Base-by-base conservation (phyloP, 1,140 invertebrate species). In the Sarcophaga bullata region DNA sequence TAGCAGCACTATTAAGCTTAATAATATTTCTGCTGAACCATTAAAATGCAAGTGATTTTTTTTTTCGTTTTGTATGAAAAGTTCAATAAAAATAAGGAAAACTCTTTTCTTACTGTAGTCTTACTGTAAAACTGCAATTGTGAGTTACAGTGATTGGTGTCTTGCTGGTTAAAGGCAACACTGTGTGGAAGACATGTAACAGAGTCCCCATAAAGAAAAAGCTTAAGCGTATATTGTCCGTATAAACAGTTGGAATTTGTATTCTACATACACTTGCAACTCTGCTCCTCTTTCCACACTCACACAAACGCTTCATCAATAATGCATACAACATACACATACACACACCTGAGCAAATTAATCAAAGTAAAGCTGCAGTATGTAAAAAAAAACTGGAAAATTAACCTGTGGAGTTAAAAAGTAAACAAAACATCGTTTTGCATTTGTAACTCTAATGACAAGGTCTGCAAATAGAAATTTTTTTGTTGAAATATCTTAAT, bases 151-250 rank as follows among this genome's bases (percentile, higher is more conserved):
- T 37, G 25, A 37, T 37, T 37, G 25, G 25, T 4, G 25, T 37
- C 25, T 1, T 37, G 1, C 25, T 37, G 25, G 25, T 37, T 37
- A 37, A 37, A 37, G 1, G 25, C 25, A 37, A 37, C 25, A 37
- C 4, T 1, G 1, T 37, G 4, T 4, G 25, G 25, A 37, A 37
- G 4, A 37, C 4, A 37, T 37, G 25, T 4, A 37, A 37, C 4
- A 2, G 25, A 37, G 25, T 4, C 25, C 25, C 4, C 4, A 37
- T 4, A 68, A 68, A 68, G 62, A 19, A 68, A 19, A 19, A 68
- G 62, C 62, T 68, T 25, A 17, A 68, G n/a, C 17, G 17, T 19
- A 68, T 68, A 68, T 68, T 68, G 62, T 68, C 62, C 62, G 62
- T 19, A 68, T 68, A 68, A 68, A 58, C 54, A 58, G 54, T 68